phyloP scores from a whole-genome alignment of 2,113 vertebrate genomes.

The Verasper variegatus region DNA sequence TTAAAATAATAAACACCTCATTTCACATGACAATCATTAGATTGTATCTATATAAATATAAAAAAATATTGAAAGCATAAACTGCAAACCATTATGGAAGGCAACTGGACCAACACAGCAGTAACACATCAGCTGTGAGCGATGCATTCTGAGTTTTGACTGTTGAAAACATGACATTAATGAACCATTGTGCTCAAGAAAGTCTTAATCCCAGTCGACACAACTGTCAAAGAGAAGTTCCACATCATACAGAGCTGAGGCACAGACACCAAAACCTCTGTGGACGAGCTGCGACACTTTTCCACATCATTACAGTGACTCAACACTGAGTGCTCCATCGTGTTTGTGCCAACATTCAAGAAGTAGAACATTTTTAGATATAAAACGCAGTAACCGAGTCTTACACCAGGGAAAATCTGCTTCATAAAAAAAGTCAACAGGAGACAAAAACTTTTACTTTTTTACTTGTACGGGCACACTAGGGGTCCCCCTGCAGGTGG shows the following conservation, averaged over 20 bases:
- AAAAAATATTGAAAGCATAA: background rate
- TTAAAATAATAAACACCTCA: background rate
- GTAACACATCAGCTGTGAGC: background rate
- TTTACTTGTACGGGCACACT: too few species aligned
- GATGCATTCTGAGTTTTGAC: background rate
- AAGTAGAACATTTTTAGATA: background rate
- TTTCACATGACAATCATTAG: background rate
- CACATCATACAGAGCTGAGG: too few species aligned
- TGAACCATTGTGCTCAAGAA: background rate
- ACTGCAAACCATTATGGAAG: background rate
- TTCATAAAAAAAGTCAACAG: too few species aligned
- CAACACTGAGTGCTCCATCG: background rate
- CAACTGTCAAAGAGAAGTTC: too few species aligned
- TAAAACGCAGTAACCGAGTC: background rate
- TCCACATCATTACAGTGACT: background rate
- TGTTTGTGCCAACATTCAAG: background rate
- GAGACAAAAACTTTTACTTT: too few species aligned
- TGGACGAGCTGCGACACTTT: background rate
- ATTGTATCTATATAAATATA: too few species aligned
- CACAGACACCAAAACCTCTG: background rate
- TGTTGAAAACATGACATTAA: conserved; percentile 18
- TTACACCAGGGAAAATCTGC: too few species aligned
- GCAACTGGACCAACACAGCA: background rate
- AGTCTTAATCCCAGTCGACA: background rate
- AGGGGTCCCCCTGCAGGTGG: too few species aligned